Conservation (phyloP, 2,113 vertebrate species). For the Argyrosomus japonicus region DNA sequence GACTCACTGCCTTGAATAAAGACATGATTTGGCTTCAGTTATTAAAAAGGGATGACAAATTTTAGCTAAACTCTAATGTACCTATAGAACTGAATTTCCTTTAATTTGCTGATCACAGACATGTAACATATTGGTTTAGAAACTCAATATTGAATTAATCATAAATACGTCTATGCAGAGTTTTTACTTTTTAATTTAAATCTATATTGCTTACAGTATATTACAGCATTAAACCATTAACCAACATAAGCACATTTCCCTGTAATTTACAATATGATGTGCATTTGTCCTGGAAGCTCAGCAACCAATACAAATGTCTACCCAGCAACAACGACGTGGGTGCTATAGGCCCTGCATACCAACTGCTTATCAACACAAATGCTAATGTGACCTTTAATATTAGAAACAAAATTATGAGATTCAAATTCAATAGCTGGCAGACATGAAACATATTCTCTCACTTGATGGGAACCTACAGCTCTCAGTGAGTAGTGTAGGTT, state of each 20-base stretch:
- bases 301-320: constrained; percentile 24
- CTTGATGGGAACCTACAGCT: constrained; percentile 55
- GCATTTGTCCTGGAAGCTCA: constrained; percentile 25
- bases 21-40: constrained; percentile 35
- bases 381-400: constrained; percentile 85
- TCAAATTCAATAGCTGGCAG: constrained; percentile 78
- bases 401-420: constrained; percentile 80
- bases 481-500: constrained; percentile 53
- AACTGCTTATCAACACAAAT: constrained; percentile 82
- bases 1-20: constrained; percentile 30
- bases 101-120: constrained; percentile 27
- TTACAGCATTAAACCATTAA: constrained; percentile 21
- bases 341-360: constrained; percentile 64
- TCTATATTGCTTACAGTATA: constrained; percentile 5
- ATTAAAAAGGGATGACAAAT: constrained; percentile 32
- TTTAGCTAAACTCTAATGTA: constrained; percentile 34
- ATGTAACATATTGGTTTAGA: constrained; percentile 24
- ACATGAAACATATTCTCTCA: constrained; percentile 64
- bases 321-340: constrained; percentile 48
- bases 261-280: constrained; percentile 22
- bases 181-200: constrained; percentile 28
- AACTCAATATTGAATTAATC: constrained; percentile 11
- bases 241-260: constrained; percentile 10
- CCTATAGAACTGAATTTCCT: constrained; percentile 17
- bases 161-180: not conserved